These are phyloP conservation scores for Saiga tatarica DNA, from an alignment of 2,113 vertebrate genomes.

Conservation along the genomic window DNA sequence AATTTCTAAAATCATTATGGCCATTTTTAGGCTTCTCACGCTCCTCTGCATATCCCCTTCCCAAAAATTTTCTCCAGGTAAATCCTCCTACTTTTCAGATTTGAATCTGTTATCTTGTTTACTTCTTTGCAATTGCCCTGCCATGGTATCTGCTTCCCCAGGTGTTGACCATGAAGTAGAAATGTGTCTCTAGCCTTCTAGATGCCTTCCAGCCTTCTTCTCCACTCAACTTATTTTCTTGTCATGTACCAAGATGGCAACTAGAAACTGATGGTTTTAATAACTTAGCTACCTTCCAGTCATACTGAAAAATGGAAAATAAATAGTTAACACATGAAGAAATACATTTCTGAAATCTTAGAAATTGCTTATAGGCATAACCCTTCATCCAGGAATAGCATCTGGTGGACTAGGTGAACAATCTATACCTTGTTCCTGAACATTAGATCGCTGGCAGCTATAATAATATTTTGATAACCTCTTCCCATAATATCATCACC, in stretches of 20 bases:
- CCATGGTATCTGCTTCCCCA: not conserved
- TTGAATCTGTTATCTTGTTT: not conserved
- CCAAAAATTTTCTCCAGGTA: not conserved
- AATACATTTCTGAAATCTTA: not conserved
- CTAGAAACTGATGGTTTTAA: not conserved
- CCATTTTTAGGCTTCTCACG: not conserved
- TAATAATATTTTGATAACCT: not conserved
- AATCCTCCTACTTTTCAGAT: not conserved
- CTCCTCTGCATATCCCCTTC: not conserved
- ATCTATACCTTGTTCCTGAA: not conserved
- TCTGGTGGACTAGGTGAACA: not conserved
- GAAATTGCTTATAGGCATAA: not conserved
- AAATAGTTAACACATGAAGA: not conserved
- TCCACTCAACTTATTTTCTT: not conserved
- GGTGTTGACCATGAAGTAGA: not conserved
- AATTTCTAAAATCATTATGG: not conserved
- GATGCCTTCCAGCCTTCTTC: not conserved
- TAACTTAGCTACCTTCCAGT: not conserved
- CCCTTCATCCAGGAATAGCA: not conserved
- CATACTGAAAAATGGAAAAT: not conserved
- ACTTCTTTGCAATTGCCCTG: not conserved
- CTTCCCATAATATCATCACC: not conserved
- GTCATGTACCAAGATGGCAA: not conserved
- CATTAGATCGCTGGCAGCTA: not conserved
- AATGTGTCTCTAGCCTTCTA: not conserved